Evolutionary conservation across 2,888 invertebrate species (phyloP), one percentile per base, ranked within the genome.

Genomic region (Cephus spinipes): DNA sequence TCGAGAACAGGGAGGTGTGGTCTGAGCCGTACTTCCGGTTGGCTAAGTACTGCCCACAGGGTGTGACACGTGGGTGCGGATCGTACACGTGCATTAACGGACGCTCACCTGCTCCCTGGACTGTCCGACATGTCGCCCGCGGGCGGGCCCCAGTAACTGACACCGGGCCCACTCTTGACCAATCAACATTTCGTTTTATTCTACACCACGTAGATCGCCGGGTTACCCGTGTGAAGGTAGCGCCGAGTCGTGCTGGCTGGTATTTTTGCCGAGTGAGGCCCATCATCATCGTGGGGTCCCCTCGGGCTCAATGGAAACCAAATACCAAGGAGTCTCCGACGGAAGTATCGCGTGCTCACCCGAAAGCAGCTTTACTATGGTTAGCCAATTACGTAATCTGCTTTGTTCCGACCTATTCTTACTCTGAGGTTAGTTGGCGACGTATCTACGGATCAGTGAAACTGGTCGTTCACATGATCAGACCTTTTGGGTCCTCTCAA

Each of bases 101-200:
- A 75, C 83, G 80, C 84, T 88, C 89, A 89, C 88, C 89, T 89
- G 88, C 87, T 83, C 84, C 81, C 80, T 12, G 31, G 71, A 31
- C 71, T 71, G 71, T 71, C 84, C 87, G 86, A 86, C 84, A 87
- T 85, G 85, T 85, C 83, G 84, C 86, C 88, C 85, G 85, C 86
- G 86, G 89, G 89, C 88, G 86, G 85, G 84, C 85, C 85, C 83
- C 79, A 12, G 71, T 33, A 71, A 83, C 83, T 83, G 83, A 85
- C 88, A 87, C 86, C 87, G 85, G 86, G 84, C 83, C 83, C 78
- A 71, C 81, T 83, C 81, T 82, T 82, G 81, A 75, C 85, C 86
- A 83, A 83, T 85, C 85, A 31, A 15, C 12, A 30, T 33, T 33
- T 35, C 23, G 31, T 71, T 71, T 71, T 55, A 55, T 55, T 55